Conservation (phyloP, 2,113 vertebrate species). For the Origma solitaria region DNA sequence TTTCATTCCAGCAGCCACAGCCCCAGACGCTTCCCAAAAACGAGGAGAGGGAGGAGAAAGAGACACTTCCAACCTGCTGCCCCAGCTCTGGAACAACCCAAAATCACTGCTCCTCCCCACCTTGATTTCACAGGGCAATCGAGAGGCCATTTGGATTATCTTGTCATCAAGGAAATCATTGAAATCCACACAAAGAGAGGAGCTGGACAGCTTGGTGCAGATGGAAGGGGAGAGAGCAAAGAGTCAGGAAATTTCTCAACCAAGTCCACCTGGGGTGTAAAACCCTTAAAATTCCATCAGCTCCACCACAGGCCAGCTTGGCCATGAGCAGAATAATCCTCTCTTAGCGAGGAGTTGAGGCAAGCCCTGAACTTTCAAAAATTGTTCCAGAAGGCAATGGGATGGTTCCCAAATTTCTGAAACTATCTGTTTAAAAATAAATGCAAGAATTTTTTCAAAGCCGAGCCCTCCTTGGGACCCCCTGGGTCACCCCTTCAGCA, state of each 20-base stretch:
- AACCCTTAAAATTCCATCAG: neutral
- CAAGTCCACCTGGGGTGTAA: neutral
- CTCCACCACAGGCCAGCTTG: neutral
- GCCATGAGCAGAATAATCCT: fast-evolving
- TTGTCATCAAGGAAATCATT: constrained; percentile 32
- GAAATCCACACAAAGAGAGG: neutral
- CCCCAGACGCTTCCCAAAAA: neutral
- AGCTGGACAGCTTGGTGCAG: neutral
- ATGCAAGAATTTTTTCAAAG: neutral
- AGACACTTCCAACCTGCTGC: neutral
- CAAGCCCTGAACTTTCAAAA: neutral
- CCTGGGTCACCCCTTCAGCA: neutral
- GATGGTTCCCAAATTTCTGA: neutral
- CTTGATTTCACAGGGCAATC: constrained; percentile 1
- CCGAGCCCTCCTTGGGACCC: neutral
- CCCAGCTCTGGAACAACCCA: neutral
- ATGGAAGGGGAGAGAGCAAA: neutral
- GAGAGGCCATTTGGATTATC: constrained; percentile 45
- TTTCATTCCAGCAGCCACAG: neutral
- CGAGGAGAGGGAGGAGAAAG: neutral
- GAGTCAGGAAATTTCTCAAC: neutral
- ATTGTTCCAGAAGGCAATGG: neutral
- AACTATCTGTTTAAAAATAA: neutral
- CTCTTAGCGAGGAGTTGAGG: neutral
- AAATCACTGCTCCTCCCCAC: neutral